Evolutionary conservation across 1,140 invertebrate species (phyloP).

Genomic region (Coptotermes formosanus): DNA sequence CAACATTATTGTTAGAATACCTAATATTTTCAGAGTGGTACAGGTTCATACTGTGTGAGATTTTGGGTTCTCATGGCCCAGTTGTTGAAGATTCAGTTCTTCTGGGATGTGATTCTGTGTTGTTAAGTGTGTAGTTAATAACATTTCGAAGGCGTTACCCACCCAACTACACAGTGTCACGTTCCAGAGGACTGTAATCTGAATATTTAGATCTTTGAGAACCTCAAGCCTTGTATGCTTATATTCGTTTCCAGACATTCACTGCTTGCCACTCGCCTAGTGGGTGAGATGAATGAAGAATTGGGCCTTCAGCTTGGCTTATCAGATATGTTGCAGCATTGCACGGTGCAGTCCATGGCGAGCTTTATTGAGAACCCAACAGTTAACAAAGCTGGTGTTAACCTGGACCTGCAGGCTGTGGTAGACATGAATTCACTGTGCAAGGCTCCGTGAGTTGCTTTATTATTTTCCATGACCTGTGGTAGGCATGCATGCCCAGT

Average conservation of each 20-base stretch:
- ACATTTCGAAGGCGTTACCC: too few species aligned
- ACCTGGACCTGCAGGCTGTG: constrained; percentile 28
- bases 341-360: constrained; percentile 37
- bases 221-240: too few species aligned
- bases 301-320: constrained; percentile 34
- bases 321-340: constrained; percentile 37
- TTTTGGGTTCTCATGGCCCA: too few species aligned
- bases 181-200: too few species aligned
- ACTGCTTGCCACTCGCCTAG: constrained; percentile 50
- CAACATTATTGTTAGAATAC: neutral
- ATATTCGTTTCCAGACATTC: constrained; percentile 45
- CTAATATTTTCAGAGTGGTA: too few species aligned
- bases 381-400: neutral
- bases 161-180: too few species aligned
- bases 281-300: constrained; percentile 44
- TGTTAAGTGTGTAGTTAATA: too few species aligned
- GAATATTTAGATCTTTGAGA: too few species aligned
- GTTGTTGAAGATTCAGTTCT: too few species aligned
- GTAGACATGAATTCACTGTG: constrained; percentile 31
- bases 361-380: constrained; percentile 32
- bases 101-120: too few species aligned
- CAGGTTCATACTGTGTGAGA: too few species aligned
- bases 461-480: neutral
- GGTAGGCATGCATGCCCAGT: constrained; percentile 32
- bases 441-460: constrained; percentile 26